Base-by-base conservation (phyloP, 1,140 invertebrate genomes). In the Manduca sexta region DNA sequence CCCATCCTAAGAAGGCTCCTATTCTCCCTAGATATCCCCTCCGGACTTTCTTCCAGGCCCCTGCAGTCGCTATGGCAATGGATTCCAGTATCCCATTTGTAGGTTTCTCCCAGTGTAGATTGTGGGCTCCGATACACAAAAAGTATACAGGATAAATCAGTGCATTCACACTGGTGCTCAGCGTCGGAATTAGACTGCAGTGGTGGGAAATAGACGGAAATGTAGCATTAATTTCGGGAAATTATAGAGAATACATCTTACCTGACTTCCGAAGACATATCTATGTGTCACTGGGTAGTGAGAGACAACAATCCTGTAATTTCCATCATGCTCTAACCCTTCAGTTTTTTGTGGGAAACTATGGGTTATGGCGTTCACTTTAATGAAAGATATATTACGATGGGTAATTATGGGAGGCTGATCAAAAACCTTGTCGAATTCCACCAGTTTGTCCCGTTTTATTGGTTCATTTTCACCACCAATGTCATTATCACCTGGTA, bases 401-500 rank as follows among this genome's bases (percentile, higher is more conserved):
- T 89, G 87, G 49, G 84, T 81, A 40, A 93, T 87, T 1, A 91
- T 73, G 64, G 91, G 88, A 8, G 92, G 88, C 57, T 93, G 91
- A 37, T 88, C 88, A 77, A 95, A 97, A 48, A 92, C 89, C 63
- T 89, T 88, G 57, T 93, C 90, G 82, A 97, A 98, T 74, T 94
- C 89, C 18, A 89, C 84, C 14, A 94, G 76, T 84, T 96, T 95
- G 35, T 90, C 86, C 21, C 84, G 64, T 33, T 91, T 92, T 31
- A 97, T 90, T 49, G 88, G 84, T 77, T 96, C 93, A 66, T 90
- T 91, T 84, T 98, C 96, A 16, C 96, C 96, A 15, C 96, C 97
- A 60, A 98, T 95, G 74, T 98, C 96, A 87, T 98, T 98, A 75
- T 98, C 97, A 13, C 97, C 97, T 30, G 96, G 94, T 51, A 98